Evolutionary conservation across 2,888 invertebrate genomes (phyloP).

Genomic region (Cerastis leucographa): DNA sequence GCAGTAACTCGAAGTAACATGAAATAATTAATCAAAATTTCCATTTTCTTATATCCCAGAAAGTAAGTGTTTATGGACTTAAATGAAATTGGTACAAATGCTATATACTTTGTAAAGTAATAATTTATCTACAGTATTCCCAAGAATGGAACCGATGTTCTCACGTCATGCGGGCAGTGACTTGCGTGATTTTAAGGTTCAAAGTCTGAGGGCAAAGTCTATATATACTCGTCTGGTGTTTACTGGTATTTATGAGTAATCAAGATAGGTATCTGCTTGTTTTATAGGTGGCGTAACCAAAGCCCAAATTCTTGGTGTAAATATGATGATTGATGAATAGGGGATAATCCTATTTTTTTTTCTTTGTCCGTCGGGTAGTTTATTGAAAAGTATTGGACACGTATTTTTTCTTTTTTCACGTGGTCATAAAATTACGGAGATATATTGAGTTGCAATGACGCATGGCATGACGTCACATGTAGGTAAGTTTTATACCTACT

Average conservation of each 20-base stretch:
- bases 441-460: too few species aligned
- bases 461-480: too few species aligned
- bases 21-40: not conserved
- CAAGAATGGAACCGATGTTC: too few species aligned
- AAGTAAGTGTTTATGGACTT: not conserved
- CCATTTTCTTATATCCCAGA: not conserved
- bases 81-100: too few species aligned
- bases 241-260: conserved; percentile 20
- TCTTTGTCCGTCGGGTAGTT: too few species aligned
- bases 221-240: not conserved
- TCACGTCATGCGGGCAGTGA: conserved; percentile 32
- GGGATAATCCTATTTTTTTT: too few species aligned
- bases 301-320: not conserved
- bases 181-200: conserved; percentile 41
- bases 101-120: not conserved
- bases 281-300: conserved; percentile 3
- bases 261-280: not conserved
- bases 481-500: too few species aligned
- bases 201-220: conserved; percentile 32
- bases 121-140: not conserved
- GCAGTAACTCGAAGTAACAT: not conserved
- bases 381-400: too few species aligned
- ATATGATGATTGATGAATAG: not conserved
- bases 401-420: too few species aligned
- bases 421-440: too few species aligned